These are phyloP conservation scores for Drosophila tanythrix DNA, from an alignment of 2,888 invertebrate species.

Conservation along the genomic window DNA sequence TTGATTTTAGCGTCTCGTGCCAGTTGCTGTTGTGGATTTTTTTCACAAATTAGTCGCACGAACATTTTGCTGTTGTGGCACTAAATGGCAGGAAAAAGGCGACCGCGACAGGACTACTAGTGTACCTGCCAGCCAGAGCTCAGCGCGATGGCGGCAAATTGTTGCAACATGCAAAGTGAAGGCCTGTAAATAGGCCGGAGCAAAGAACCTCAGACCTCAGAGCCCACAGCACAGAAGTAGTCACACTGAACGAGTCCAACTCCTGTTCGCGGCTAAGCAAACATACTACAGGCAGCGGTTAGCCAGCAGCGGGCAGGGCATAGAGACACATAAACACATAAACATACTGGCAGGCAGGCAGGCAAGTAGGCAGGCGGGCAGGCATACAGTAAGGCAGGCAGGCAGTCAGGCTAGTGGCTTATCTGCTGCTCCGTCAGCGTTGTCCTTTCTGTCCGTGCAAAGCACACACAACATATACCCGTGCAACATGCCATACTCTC, in stretches of 20 bases:
- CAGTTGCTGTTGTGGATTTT: constrained; percentile 44
- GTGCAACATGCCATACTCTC: constrained; percentile 42
- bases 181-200: constrained; percentile 67
- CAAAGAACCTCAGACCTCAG: constrained; percentile 34
- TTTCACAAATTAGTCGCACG: constrained; percentile 78
- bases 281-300: constrained; percentile 34
- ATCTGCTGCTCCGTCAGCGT: constrained; percentile 39
- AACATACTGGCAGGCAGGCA: not conserved
- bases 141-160: constrained; percentile 61
- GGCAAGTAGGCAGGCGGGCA: constrained; percentile 26
- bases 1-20: constrained; percentile 72
- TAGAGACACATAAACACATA: not conserved
- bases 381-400: constrained; percentile 11
- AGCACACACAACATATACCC: constrained; percentile 4
- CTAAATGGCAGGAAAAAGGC: constrained; percentile 64
- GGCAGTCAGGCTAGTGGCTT: constrained; percentile 36
- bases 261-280: constrained; percentile 50
- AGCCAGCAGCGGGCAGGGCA: not conserved
- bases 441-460: constrained; percentile 53
- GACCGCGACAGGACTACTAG: constrained; percentile 38
- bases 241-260: constrained; percentile 22
- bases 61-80: constrained; percentile 72
- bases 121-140: constrained; percentile 2
- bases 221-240: constrained; percentile 9
- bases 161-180: constrained; percentile 75